Evolutionary conservation across 2,113 vertebrate species (phyloP), one percentile per base, ranked within the genome.

Genomic region (Rhynchomys soricoides): DNA sequence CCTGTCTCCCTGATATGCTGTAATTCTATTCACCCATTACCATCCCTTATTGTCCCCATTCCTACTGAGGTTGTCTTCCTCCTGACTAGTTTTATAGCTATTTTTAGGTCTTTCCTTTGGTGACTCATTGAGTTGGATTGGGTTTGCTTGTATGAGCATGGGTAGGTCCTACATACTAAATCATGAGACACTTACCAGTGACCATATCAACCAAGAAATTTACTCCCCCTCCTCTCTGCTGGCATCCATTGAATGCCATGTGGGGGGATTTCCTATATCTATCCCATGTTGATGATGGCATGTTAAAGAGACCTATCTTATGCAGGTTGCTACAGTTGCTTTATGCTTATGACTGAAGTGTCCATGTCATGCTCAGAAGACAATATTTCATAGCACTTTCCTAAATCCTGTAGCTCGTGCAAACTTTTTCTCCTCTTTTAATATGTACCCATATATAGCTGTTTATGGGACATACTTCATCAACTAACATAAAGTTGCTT

Each of bases 401-500:
- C 13, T 19, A 17, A n/a, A 43, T 43, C 17, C 37, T 43, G 2
- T 40, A 73, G n/a, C 71, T 73, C 16, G 1, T n/a, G 64, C 31
- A 40, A n/a, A n/a, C 34, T n/a, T 71, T 40, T 15, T 71, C 68
- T 37, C 70, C 37, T 40, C 17, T 71, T 7, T 7, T 71, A 16
- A 5, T n/a, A 17, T 71, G 5, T 19, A 21, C 22, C 7, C 21
- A 45, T 40, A 74, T 22, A 26, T 24, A 43, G 12, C 16, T 82
- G 85, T 15, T 52, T 50, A 55, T 37, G 43, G 19, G 24, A 40
- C 6, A 43, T 1, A 37, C 19, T 74, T 74, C 19, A 29, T 57
- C 10, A 13, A n/a, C 6, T 11, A n/a, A 50, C 8, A 1, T 40
- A 40, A 7, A 21, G 16, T 12, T 40, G 12, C 2, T 19, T 26